Percentiles rank a stretch among this genome's conserved stretches.
phyloP scores from a whole-genome alignment of 2,113 vertebrate species.

The Climacteris rufus region DNA sequence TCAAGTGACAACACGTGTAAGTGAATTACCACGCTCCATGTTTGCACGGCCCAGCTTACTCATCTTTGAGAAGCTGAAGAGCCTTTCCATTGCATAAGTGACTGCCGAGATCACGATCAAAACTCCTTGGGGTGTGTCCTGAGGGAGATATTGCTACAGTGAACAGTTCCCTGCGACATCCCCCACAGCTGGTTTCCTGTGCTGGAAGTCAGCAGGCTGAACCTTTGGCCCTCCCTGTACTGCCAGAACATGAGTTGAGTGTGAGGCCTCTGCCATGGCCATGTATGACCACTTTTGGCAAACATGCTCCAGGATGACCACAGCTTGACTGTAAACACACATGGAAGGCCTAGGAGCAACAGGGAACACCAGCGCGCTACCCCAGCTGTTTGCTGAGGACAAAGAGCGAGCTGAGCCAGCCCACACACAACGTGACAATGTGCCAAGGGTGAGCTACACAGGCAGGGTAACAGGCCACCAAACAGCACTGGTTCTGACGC shows the following conservation, averaged over 20 bases:
- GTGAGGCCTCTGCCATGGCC: background rate
- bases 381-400: background rate
- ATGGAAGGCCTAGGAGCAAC: background rate
- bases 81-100: background rate
- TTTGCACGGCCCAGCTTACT: background rate
- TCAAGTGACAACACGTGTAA: accelerated
- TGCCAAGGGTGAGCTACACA: background rate
- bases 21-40: accelerated
- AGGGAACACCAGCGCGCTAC: accelerated
- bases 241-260: accelerated
- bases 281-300: background rate
- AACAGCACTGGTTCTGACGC: background rate
- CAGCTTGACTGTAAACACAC: accelerated
- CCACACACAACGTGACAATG: accelerated
- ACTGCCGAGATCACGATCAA: background rate
- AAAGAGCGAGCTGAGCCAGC: background rate
- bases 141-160: background rate
- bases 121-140: background rate
- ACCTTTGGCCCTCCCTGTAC: background rate
- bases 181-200: background rate
- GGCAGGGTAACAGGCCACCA: background rate
- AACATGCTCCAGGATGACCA: background rate
- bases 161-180: accelerated
- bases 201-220: background rate
- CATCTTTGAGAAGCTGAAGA: background rate